A percentile compares a stretch with the other conserved stretches of the same genome.
phyloP scores from a whole-genome alignment of 2,113 vertebrate genomes.

The Guaruba guarouba region DNA sequence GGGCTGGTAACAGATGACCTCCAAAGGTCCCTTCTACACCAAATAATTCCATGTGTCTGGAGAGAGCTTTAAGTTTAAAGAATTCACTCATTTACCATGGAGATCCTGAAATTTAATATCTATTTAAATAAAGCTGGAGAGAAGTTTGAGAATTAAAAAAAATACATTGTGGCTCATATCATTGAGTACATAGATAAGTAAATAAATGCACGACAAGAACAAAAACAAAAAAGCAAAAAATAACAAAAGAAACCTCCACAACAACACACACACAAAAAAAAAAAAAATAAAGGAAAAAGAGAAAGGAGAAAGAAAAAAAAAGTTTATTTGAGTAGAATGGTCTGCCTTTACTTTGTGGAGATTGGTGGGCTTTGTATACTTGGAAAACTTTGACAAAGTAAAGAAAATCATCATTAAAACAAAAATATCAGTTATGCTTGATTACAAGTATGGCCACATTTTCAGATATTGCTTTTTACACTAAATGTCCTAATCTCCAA shows the following conservation, averaged over 20 bases:
- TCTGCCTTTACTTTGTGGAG: background rate
- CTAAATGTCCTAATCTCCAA: background rate
- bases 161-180: background rate
- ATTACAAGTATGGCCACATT: background rate
- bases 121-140: background rate
- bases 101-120: background rate
- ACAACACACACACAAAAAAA: background rate
- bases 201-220: background rate
- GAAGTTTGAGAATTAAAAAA: background rate
- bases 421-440: background rate
- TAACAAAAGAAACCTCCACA: background rate
- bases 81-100: background rate
- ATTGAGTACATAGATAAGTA: background rate
- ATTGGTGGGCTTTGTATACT: background rate
- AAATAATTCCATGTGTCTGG: background rate
- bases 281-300: background rate
- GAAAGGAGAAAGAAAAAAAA: background rate
- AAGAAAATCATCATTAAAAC: background rate
- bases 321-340: background rate
- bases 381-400: background rate
- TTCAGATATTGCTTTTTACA: background rate
- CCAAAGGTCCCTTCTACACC: background rate
- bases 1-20: background rate
- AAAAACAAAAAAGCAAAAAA: background rate
- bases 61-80: background rate